Evolutionary conservation across 2,113 vertebrate genomes (phyloP).

Genomic region (Rhizomys pruinosus): DNA sequence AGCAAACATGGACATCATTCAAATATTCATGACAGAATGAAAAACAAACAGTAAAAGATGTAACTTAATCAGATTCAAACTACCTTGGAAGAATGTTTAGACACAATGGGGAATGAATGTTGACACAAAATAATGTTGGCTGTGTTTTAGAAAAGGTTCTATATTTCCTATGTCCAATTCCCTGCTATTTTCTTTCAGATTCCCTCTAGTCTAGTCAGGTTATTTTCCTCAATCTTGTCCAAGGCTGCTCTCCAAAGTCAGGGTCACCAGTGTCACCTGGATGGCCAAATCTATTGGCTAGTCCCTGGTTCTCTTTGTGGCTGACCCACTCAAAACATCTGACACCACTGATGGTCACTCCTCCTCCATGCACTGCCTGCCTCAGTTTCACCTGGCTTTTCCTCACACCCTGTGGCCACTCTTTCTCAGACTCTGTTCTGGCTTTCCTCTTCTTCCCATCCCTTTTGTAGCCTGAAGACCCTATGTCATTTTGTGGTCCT

Average conservation of each 20-base stretch:
- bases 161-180: neutral
- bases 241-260: conserved; percentile 1
- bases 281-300: neutral
- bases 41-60: neutral
- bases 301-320: neutral
- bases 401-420: neutral
- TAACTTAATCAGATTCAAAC: neutral
- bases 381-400: neutral
- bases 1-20: neutral
- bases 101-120: neutral
- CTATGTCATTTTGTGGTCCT: neutral
- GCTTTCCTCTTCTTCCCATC: neutral
- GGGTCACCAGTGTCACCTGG: neutral
- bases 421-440: neutral
- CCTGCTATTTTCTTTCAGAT: neutral
- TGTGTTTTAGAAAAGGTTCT: neutral
- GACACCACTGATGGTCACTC: neutral
- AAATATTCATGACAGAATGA: neutral
- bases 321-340: neutral
- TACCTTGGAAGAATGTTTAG: neutral
- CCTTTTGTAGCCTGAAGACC: neutral
- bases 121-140: neutral
- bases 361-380: neutral
- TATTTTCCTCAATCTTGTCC: neutral
- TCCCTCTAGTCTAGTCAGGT: neutral